Conservation (phyloP, 37 sponge, comb jelly and placozoan species). For the Agelas oroides region DNA sequence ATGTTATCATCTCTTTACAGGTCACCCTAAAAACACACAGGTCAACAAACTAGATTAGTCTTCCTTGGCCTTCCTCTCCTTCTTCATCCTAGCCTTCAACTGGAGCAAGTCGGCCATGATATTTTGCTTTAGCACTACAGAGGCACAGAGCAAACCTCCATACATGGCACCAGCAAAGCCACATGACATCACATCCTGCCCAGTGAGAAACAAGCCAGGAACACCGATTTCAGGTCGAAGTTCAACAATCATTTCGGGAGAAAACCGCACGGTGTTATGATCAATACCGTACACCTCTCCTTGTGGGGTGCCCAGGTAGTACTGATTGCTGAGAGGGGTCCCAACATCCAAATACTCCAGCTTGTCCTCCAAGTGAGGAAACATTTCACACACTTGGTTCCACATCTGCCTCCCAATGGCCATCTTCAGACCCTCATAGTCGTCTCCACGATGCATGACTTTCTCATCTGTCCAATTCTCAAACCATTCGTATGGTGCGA, state of each 20-base stretch:
- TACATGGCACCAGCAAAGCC: conserved; percentile 86
- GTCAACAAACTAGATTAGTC: too few relatives aligned
- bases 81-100: conserved; percentile 1
- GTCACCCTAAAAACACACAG: too few relatives aligned
- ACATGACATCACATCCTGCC: conserved; percentile 85
- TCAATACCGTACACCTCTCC: conserved; percentile 94
- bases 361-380: conserved; percentile 85
- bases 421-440: conserved; percentile 80
- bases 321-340: conserved; percentile 85
- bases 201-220: conserved; percentile 87
- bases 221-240: conserved; percentile 79
- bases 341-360: conserved; percentile 90
- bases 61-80: not conserved
- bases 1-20: too few relatives aligned
- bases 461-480: conserved; percentile 78
- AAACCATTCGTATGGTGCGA: conserved; percentile 85
- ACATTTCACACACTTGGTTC: conserved; percentile 71
- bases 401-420: conserved; percentile 74
- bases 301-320: conserved; percentile 68
- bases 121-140: conserved; percentile 82
- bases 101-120: conserved; percentile 64
- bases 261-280: conserved; percentile 78
- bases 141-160: conserved; percentile 81
- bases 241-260: conserved; percentile 39
- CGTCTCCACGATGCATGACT: conserved; percentile 73